phyloP scores from a whole-genome alignment of 1,140 invertebrate genomes.

The Ooceraea biroi region DNA sequence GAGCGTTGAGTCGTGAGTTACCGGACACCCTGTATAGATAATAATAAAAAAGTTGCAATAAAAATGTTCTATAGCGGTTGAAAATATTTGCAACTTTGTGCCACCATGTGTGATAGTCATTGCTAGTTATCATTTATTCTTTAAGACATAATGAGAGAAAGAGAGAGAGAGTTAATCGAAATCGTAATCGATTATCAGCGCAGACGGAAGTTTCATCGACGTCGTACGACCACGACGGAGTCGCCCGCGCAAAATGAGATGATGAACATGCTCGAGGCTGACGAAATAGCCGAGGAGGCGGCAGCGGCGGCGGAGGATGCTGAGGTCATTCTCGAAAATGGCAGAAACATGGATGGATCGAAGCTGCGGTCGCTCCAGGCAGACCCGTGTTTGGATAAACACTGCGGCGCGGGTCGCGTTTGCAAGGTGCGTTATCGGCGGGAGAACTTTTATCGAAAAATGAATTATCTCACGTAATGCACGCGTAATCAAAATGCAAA shows the following conservation, averaged over 20 bases:
- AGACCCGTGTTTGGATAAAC: constrained; percentile 94
- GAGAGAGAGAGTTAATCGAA: constrained; percentile 2
- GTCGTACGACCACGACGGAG: constrained; percentile 78
- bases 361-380: constrained; percentile 68
- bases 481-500: not conserved
- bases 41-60: too few relatives aligned
- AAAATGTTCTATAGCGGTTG: too few relatives aligned
- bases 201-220: constrained; percentile 72
- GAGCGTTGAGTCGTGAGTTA: too few relatives aligned
- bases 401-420: constrained; percentile 95
- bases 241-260: constrained; percentile 79
- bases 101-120: too few relatives aligned
- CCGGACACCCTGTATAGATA: too few relatives aligned
- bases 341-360: constrained; percentile 67
- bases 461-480: not conserved
- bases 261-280: constrained; percentile 82
- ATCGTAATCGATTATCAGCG: constrained; percentile 60
- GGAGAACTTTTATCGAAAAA: not conserved
- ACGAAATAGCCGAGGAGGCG: constrained; percentile 76
- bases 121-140: too few relatives aligned
- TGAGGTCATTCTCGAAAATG: constrained; percentile 70
- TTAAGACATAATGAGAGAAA: not conserved
- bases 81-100: too few relatives aligned
- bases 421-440: constrained; percentile 89
- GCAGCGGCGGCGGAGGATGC: constrained; percentile 68